Conservation (phyloP, 2,888 invertebrate genomes). For the Chirona hameri region DNA sequence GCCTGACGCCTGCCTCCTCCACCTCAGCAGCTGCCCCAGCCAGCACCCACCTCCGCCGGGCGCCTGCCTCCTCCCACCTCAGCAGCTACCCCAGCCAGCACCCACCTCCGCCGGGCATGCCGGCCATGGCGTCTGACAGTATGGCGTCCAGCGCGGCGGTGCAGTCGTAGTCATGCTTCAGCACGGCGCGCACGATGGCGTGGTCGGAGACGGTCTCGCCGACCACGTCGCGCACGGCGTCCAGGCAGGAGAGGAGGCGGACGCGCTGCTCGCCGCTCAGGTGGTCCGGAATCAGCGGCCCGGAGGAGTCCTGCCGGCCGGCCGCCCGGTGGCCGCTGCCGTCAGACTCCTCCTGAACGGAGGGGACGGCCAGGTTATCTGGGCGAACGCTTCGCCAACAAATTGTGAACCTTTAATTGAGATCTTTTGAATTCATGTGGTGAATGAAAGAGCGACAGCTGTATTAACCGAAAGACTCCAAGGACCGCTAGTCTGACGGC, state of each 20-base stretch:
- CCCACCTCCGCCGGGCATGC: conserved; percentile 5
- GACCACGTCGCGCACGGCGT: conserved; percentile 72
- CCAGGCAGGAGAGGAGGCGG: conserved; percentile 75
- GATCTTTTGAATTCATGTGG: too few species aligned
- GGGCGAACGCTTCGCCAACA: too few species aligned
- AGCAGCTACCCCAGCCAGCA: background rate
- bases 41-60: too few species aligned
- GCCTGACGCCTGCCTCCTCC: background rate
- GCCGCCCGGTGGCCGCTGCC: background rate
- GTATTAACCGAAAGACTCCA: too few species aligned
- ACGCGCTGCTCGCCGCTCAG: conserved; percentile 66
- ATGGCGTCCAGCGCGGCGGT: conserved; percentile 70
- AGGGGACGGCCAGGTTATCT: too few species aligned
- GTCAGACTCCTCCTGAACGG: too few species aligned
- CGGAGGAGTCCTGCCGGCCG: conserved; percentile 44
- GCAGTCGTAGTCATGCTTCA: conserved; percentile 68
- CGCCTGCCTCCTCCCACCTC: too few species aligned
- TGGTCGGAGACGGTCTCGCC: conserved; percentile 72
- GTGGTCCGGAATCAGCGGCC: conserved; percentile 42
- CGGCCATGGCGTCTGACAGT: conserved; percentile 49
- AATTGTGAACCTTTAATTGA: too few species aligned
- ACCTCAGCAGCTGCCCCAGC: background rate
- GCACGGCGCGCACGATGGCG: conserved; percentile 65
- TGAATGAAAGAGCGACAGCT: too few species aligned
- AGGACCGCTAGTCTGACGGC: too few species aligned